Percentiles rank a stretch among this genome's conserved stretches.
Evolutionary conservation across 2,113 vertebrate genomes (phyloP).

Genomic region (Nanger granti): DNA sequence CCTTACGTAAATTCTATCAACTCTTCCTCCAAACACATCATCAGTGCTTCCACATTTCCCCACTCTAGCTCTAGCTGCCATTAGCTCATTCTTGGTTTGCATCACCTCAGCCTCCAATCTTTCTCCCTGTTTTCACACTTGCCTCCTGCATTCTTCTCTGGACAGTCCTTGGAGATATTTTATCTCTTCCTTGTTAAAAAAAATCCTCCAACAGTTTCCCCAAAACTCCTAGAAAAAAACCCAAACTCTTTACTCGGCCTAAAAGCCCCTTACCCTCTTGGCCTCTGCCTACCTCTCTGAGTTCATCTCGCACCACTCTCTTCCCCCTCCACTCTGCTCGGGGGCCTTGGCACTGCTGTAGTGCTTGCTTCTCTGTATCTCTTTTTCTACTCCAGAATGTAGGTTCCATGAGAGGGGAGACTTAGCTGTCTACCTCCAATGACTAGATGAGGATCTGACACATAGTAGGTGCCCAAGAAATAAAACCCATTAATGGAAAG

Average conservation of each 20-base stretch:
- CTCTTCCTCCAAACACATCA: not conserved
- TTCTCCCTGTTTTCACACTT: not conserved
- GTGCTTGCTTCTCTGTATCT: not conserved
- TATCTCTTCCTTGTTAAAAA: not conserved
- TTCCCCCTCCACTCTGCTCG: not conserved
- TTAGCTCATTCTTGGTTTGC: not conserved
- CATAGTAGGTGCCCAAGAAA: not conserved
- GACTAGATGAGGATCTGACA: not conserved
- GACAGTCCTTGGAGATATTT: not conserved
- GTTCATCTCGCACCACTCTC: not conserved
- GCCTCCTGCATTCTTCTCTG: not conserved
- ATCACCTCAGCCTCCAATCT: not conserved
- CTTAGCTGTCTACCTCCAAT: not conserved
- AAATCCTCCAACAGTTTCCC: not conserved
- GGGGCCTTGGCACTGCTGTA: not conserved
- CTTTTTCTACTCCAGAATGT: not conserved
- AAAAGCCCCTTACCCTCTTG: not conserved
- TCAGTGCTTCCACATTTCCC: too few species aligned
- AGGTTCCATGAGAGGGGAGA: not conserved
- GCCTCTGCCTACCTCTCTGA: not conserved
- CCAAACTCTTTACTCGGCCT: not conserved
- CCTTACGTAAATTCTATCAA: not conserved
- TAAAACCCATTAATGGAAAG: not conserved
- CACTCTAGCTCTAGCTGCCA: not conserved
- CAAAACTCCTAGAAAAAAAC: not conserved